Percentiles rank a stretch among this genome's conserved stretches.
phyloP scores from a whole-genome alignment of 2,888 invertebrate genomes.

The Archips crataeganus region DNA sequence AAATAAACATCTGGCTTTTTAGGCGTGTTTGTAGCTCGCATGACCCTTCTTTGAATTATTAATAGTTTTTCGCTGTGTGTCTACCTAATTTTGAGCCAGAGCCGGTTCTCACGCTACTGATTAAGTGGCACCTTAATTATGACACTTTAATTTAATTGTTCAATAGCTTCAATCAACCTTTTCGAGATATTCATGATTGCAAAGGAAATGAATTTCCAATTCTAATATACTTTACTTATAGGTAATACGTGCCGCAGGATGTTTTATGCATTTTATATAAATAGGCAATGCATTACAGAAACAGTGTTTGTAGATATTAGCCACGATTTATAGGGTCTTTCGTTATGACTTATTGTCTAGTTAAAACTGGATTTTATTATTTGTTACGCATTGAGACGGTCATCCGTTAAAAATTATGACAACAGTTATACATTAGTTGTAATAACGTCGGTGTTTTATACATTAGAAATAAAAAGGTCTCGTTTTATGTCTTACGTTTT shows the following conservation, averaged over 20 bases:
- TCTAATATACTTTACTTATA: too few relatives aligned
- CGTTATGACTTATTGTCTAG: not conserved
- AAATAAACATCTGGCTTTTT: too few relatives aligned
- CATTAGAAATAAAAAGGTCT: not conserved
- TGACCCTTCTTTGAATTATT: not conserved
- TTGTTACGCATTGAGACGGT: not conserved
- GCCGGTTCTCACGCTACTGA: not conserved
- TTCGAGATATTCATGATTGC: conserved; percentile 10
- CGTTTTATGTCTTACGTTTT: too few relatives aligned
- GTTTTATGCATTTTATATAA: conserved; percentile 8
- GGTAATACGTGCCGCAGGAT: not conserved
- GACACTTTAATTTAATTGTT: not conserved
- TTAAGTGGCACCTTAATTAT: not conserved
- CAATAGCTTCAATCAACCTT: not conserved
- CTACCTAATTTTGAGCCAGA: not conserved
- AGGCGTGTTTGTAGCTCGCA: too few relatives aligned
- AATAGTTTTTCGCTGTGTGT: not conserved
- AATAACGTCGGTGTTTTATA: not conserved
- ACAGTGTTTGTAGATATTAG: not conserved
- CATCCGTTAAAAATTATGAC: not conserved
- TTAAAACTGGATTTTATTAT: not conserved
- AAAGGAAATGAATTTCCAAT: conserved; percentile 11
- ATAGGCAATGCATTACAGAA: not conserved
- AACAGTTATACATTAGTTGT: not conserved
- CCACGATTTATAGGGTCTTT: not conserved